Evolutionary conservation across 2,113 vertebrate species (phyloP).

Genomic region (Macroglossus sobrinus): DNA sequence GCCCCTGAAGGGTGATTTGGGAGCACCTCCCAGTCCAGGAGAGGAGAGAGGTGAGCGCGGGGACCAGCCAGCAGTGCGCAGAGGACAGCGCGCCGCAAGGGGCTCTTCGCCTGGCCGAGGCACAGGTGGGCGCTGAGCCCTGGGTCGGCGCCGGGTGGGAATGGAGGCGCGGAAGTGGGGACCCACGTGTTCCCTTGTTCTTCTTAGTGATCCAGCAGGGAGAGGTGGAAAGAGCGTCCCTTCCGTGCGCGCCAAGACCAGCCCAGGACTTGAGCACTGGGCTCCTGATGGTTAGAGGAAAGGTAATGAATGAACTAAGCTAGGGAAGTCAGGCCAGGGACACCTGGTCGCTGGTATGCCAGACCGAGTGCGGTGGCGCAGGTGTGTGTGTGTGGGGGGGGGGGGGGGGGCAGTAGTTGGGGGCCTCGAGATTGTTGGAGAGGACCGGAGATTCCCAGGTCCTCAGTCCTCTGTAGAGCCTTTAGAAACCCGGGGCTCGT

Average conservation of each 20-base stretch:
- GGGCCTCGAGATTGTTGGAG: not conserved
- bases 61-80: fast-evolving
- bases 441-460: not conserved
- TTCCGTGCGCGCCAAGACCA: fast-evolving
- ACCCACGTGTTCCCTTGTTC: too few species aligned
- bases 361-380: too few species aligned
- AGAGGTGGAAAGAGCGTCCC: not conserved
- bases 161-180: not conserved
- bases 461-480: fast-evolving
- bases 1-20: not conserved
- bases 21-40: not conserved
- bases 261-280: not conserved
- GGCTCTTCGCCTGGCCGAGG: not conserved
- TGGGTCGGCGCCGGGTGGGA: fast-evolving
- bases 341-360: not conserved
- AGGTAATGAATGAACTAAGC: not conserved
- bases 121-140: not conserved
- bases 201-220: not conserved
- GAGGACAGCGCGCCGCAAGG: not conserved
- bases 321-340: not conserved
- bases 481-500: not conserved
- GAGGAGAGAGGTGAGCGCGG: not conserved
- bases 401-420: not conserved
- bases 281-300: not conserved
- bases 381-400: fast-evolving